Evolutionary conservation across 2,113 vertebrate species (phyloP).

Genomic region (Ciconia boyciana): DNA sequence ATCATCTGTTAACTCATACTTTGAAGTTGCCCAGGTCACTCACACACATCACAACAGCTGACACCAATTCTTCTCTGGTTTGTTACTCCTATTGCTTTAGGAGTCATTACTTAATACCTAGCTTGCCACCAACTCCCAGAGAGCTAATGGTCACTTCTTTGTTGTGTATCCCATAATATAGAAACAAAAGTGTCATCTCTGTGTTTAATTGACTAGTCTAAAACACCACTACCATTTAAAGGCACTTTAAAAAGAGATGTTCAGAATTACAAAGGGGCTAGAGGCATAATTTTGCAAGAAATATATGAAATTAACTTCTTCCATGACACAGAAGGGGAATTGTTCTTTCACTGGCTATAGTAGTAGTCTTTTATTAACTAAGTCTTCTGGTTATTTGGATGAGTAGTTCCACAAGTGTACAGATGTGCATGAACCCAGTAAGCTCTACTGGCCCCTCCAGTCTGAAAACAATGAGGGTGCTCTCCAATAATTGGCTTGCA

Average conservation of each 20-base stretch:
- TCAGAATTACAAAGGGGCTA: background rate
- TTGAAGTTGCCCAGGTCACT: background rate
- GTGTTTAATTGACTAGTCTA: background rate
- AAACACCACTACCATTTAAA: background rate
- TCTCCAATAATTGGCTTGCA: background rate
- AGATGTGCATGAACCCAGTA: background rate
- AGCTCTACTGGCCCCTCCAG: background rate
- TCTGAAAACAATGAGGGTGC: background rate
- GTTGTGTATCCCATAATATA: background rate
- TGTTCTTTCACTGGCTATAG: background rate
- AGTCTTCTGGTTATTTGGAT: background rate
- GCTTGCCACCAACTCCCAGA: background rate
- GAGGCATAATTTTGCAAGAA: background rate
- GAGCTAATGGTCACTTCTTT: background rate
- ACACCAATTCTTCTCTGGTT: background rate
- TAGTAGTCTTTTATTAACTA: background rate
- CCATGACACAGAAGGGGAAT: background rate
- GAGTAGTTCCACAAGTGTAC: background rate
- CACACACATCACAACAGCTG: background rate
- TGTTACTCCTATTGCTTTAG: constrained; percentile 5
- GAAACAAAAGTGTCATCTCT: background rate
- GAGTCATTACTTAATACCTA: background rate
- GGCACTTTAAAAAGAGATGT: background rate
- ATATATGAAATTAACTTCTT: background rate
- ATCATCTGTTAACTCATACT: background rate